phyloP scores from a whole-genome alignment of 1,140 invertebrate species.

The Grapholita molesta region DNA sequence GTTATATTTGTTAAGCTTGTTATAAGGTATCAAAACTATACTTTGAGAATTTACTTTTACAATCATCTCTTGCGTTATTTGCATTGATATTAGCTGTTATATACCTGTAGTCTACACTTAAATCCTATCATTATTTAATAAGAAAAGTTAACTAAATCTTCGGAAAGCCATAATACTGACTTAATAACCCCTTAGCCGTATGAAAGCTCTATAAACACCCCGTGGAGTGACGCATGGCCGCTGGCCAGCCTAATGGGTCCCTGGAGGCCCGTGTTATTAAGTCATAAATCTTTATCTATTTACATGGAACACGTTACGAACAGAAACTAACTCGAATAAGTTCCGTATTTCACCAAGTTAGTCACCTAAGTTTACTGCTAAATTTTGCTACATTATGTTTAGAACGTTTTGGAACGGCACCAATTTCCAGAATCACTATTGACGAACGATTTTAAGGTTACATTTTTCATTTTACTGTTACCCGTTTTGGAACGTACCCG shows the following conservation, averaged over 20 bases:
- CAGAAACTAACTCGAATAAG: neutral
- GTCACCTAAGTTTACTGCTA: neutral
- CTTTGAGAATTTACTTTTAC: no score
- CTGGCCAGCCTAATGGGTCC: slow-evolving; percentile 21
- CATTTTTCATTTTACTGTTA: slow-evolving; percentile 18
- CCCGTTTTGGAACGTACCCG: slow-evolving; percentile 19
- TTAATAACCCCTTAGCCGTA: neutral
- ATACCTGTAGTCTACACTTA: no score
- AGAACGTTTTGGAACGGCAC: neutral
- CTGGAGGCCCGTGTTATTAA: slow-evolving; percentile 23
- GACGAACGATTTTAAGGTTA: neutral
- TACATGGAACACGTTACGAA: slow-evolving; percentile 18
- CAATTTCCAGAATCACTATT: neutral
- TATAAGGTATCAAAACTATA: no score
- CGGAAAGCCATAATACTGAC: neutral
- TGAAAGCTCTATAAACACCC: neutral
- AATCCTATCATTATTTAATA: no score
- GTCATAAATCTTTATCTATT: slow-evolving; percentile 32
- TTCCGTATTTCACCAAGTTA: neutral
- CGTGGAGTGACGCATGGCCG: slow-evolving; percentile 3
- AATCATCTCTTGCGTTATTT: no score
- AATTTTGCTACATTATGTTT: neutral
- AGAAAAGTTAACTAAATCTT: neutral
- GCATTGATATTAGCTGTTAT: no score
- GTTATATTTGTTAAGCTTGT: no score